Percentiles rank a stretch among this genome's conserved stretches.
These are phyloP conservation scores for Tetrax tetrax DNA, from an alignment of 2,113 vertebrate genomes.

Conservation along the genomic window DNA sequence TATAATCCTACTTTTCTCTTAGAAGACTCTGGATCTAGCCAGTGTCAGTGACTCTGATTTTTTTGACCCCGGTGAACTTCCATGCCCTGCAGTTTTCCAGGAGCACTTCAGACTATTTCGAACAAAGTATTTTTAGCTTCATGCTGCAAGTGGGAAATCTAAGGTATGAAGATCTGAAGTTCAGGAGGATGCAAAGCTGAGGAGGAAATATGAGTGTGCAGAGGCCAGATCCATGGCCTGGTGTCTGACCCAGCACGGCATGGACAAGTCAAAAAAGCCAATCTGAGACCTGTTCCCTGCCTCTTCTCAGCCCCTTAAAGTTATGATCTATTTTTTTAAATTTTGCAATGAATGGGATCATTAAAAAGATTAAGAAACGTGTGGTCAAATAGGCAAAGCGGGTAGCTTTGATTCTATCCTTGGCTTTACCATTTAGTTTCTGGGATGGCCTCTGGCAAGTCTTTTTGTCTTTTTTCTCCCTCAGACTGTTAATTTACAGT, in stretches of 20 bases:
- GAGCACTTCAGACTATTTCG: neutral
- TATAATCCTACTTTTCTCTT: neutral
- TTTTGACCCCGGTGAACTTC: constrained; percentile 25
- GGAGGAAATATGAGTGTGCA: neutral
- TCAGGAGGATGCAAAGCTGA: neutral
- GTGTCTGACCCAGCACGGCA: neutral
- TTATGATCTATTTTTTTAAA: neutral
- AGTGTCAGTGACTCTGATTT: neutral
- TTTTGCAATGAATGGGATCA: neutral
- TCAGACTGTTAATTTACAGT: constrained; percentile 55
- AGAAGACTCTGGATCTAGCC: neutral
- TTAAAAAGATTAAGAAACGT: constrained; percentile 20
- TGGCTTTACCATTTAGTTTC: constrained; percentile 37
- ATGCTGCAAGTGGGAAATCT: neutral
- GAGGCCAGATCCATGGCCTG: neutral
- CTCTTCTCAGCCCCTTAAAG: neutral
- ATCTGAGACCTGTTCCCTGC: neutral
- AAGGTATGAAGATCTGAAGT: constrained; percentile 13
- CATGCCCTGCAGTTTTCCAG: constrained; percentile 11
- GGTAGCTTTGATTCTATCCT: constrained; percentile 43
- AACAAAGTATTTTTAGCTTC: constrained; percentile 34
- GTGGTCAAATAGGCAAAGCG: constrained; percentile 16
- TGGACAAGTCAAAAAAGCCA: neutral
- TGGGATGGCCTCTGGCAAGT: constrained; percentile 56
- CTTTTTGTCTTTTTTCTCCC: constrained; percentile 49